Percentiles rank a stretch among this genome's conserved stretches.
phyloP scores from a whole-genome alignment of 1,140 invertebrate species.

The Lasioglossum albipes region DNA sequence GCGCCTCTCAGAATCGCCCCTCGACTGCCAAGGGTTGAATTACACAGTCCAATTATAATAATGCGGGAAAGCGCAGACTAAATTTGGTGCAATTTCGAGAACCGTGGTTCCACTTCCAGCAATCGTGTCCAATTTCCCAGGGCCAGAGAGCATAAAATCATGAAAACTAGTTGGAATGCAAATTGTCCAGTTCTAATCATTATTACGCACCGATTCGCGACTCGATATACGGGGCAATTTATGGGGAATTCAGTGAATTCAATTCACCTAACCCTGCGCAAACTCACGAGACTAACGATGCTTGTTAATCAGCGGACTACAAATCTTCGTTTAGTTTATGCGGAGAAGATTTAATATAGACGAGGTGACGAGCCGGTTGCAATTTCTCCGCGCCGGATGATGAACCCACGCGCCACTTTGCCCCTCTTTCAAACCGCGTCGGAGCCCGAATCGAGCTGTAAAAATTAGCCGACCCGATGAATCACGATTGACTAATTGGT shows the following conservation, averaged over 20 bases:
- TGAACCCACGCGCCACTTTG: slow-evolving; percentile 39
- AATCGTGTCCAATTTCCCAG: slow-evolving; percentile 4
- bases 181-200: too few relatives aligned
- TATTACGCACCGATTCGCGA: slow-evolving; percentile 3
- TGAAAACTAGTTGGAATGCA: not conserved
- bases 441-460: not conserved
- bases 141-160: slow-evolving; percentile 20
- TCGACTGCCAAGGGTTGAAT: too few relatives aligned
- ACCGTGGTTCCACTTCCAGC: not conserved
- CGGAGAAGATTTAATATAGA: slow-evolving; percentile 39
- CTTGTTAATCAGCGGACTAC: slow-evolving; percentile 50
- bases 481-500: slow-evolving; percentile 41
- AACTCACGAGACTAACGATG: slow-evolving; percentile 24
- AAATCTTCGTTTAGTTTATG: slow-evolving; percentile 59
- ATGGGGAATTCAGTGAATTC: too few relatives aligned
- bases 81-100: not conserved
- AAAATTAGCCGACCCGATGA: not conserved
- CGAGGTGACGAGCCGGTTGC: not conserved
- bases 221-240: too few relatives aligned
- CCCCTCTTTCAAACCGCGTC: not conserved
- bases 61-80: not conserved
- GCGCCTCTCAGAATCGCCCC: too few relatives aligned
- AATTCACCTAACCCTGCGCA: too few relatives aligned
- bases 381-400: slow-evolving; percentile 41
- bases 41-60: not conserved